Base-by-base conservation (phyloP, 2,888 invertebrate species). In the Carpatolechia fugitivella region DNA sequence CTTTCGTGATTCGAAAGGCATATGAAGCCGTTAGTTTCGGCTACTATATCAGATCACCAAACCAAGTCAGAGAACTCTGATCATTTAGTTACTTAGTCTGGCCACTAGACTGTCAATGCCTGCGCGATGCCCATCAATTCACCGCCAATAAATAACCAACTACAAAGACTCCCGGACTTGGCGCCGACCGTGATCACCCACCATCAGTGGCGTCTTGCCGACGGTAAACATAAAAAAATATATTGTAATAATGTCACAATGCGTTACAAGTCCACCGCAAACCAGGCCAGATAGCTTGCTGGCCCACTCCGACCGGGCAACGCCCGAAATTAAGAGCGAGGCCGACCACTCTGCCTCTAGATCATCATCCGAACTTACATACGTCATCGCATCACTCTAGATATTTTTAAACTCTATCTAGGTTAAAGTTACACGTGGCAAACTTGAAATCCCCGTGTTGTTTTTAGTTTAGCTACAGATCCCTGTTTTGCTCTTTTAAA, bases 231-330 rank as follows among this genome's bases (percentile, higher is more conserved):
- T 38, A 36, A 31, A 50, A 48, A 49, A 16, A 40, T 29, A 50
- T 50, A 38, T 50, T 50, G 38, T 50, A 50, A 38, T 50, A 50
- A 50, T 50, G 50, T 50, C 50, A 38, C 50, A 50, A 50, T 38
- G 50, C 38, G 38, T 50, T 38, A 38, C 49, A 49, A 49, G 49
- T 49, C 50, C 50, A 18, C 16, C 36, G 20, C 18, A 7, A 38
- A 50, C 24, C 50, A 50, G 50, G 50, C 38, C 50, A 50, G 36
- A 50, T 24, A 50, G 33, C 35, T 3, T 7, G 33, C 50, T 38
- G 38, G 38, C 50, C 46, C 13, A 29, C 50, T 29, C 50, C 10
- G 46, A n/a, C 11, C 44, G 50, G 50, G 50, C 50, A 50, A 50
- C 50, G 50, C 13, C 50, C 50, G 50, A 38, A 29, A 50, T 50